phyloP scores from a whole-genome alignment of 2,888 invertebrate genomes.

The Tyria jacobaeae region DNA sequence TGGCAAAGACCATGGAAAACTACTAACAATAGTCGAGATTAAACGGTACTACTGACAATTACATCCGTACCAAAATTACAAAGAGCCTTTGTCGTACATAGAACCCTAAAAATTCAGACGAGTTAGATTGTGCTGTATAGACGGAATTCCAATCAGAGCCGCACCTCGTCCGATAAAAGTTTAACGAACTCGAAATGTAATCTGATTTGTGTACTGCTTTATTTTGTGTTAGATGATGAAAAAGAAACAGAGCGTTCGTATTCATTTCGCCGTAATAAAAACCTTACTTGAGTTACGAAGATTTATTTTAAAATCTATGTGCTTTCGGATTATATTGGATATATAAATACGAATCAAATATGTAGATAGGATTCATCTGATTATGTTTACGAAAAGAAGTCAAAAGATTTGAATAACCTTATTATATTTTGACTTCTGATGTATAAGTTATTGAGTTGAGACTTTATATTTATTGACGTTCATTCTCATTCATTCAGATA shows the following conservation, averaged over 20 bases:
- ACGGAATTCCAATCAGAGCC: constrained; percentile 63
- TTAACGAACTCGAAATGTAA: constrained; percentile 76
- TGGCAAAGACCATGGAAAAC: not conserved
- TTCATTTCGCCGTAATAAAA: constrained; percentile 36
- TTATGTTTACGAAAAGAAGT: not conserved
- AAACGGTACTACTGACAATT: no score
- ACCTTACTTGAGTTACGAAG: not conserved
- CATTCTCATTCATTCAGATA: not conserved
- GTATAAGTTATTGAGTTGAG: not conserved
- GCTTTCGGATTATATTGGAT: not conserved
- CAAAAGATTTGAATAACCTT: not conserved
- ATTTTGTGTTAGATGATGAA: constrained; percentile 50
- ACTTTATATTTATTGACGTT: not conserved
- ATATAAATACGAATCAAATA: not conserved
- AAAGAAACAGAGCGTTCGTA: constrained; percentile 34
- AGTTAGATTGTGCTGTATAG: constrained; percentile 52
- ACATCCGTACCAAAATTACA: constrained; percentile 19
- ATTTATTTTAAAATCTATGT: constrained; percentile 1
- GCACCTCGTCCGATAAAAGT: constrained; percentile 65
- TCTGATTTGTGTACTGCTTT: constrained; percentile 69
- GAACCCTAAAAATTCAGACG: constrained; percentile 22
- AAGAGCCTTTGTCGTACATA: constrained; percentile 16
- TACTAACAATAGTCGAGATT: no score
- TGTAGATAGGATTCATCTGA: not conserved
- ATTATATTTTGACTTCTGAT: not conserved